Evolutionary conservation across 2,797 vertebrate genomes (phyloP).

Genomic region (Melanotaenia nigrans): DNA sequence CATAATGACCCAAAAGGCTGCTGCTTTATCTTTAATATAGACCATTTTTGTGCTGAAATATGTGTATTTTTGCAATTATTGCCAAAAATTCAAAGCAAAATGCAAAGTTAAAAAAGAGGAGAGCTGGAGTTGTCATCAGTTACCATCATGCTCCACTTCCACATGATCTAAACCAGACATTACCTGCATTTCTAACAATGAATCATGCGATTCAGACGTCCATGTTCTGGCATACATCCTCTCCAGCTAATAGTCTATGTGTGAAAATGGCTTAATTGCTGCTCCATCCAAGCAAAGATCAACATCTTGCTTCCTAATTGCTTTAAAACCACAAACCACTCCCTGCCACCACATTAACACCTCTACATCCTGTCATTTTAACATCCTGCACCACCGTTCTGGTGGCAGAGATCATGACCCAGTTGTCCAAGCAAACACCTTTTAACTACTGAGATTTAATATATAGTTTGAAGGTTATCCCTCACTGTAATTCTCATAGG

Average conservation of each 20-base stretch:
- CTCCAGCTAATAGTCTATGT: neutral
- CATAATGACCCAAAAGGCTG: no score
- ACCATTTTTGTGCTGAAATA: neutral
- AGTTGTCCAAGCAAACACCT: conserved; percentile 8
- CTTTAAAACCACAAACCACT: conserved; percentile 13
- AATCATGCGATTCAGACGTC: neutral
- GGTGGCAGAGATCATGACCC: neutral
- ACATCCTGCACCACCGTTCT: neutral
- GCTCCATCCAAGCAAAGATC: neutral
- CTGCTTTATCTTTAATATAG: neutral
- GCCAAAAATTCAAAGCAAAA: neutral
- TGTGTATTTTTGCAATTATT: no score
- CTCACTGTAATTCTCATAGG: conserved; percentile 9
- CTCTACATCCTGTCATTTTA: conserved; percentile 15
- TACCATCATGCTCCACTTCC: neutral
- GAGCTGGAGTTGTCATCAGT: neutral
- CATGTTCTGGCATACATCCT: neutral
- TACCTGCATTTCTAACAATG: neutral
- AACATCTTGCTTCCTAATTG: conserved; percentile 19
- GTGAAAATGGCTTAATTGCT: neutral
- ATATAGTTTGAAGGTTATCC: neutral
- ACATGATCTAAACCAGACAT: neutral
- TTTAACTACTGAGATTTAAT: neutral
- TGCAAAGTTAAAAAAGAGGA: neutral
- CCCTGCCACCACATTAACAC: conserved; percentile 17